Base-by-base conservation (phyloP, 2,888 invertebrate genomes). In the Cyclophora punctaria region DNA sequence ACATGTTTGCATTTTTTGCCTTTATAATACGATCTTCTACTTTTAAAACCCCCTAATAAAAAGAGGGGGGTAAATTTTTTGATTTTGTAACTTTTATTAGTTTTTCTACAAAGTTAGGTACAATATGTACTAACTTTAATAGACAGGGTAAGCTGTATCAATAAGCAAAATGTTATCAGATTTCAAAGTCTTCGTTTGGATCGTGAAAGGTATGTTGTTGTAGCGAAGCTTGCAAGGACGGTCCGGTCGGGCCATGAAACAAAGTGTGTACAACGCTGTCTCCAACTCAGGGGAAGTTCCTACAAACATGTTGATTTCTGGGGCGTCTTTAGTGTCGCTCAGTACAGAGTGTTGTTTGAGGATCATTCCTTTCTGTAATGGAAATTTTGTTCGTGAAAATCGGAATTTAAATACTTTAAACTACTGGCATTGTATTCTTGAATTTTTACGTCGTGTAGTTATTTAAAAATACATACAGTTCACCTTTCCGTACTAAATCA, bases 241-340 rank as follows among this genome's bases (percentile, higher is more conserved):
- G 74, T 95, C 94, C 0, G 95, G 93, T 52, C 96, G 91, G 3
- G 94, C 84, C 72, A 95, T 89, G 83, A 96, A 97, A 79, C 98
- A 98, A 3, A 96, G 90, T 0, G 97, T 95, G 83, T 96, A 98
- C 4, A 98, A 76, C 0, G 97, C 95, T 75, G 96, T 90, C 78
- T 98, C 98, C 59, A 97, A 86, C 78, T 98, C 98, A 0, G 98
- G 98, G 44, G 96, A 96, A 0, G 95, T 95, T 35, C 96, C 96
- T 48, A 96, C 90, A 72, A 96, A 95, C 90, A 96, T 91, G 0
- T 91, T 92, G 48, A 94, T 92, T 34, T 94, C 94, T 0, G 95
- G 95, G 52, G 96, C 96, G 66, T 93, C 92, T 51, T 88, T 92
- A 0, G 93, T 89, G 3, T 91, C 91, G 58, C 93, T 91, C 71